Evolutionary conservation across 2,797 vertebrate species (phyloP).

Genomic region (Notolepis coatsorum): DNA sequence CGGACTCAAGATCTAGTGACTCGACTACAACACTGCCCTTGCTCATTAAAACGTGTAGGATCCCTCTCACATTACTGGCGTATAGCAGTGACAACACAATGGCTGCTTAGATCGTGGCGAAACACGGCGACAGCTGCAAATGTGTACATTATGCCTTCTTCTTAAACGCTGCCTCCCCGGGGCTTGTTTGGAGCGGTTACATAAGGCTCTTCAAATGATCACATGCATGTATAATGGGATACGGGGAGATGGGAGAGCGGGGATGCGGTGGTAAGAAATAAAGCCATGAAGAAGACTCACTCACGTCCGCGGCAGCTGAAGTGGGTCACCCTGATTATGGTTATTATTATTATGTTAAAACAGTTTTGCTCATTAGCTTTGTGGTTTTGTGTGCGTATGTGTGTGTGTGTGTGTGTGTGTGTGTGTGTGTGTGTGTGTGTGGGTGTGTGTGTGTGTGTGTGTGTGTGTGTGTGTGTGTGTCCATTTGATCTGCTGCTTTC

Average conservation of each 20-base stretch:
- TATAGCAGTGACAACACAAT: too few relatives aligned
- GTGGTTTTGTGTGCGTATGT: too few relatives aligned
- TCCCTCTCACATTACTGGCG: slow-evolving; percentile 48
- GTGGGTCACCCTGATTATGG: slow-evolving; percentile 52
- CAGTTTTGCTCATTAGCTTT: slow-evolving; percentile 30
- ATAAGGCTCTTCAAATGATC: slow-evolving; percentile 74
- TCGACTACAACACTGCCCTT: slow-evolving; percentile 34
- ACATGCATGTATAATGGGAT: slow-evolving; percentile 66
- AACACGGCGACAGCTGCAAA: too few relatives aligned
- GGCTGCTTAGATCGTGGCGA: too few relatives aligned
- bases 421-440: slow-evolving; percentile 8
- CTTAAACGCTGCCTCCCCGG: slow-evolving; percentile 62
- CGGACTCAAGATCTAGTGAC: too few relatives aligned
- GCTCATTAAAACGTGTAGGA: slow-evolving; percentile 54
- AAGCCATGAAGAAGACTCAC: slow-evolving; percentile 45
- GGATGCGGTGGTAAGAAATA: slow-evolving; percentile 54
- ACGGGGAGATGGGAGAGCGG: slow-evolving; percentile 33
- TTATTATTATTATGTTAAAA: slow-evolving; percentile 58
- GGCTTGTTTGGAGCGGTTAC: slow-evolving; percentile 70
- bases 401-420: slow-evolving; percentile 2
- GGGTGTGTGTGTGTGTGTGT: slow-evolving; percentile 35
- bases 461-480: slow-evolving; percentile 29
- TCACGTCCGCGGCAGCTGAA: slow-evolving; percentile 58
- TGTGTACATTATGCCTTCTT: too few relatives aligned
- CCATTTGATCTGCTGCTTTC: too few relatives aligned